Evolutionary conservation across 2,888 invertebrate species (phyloP).

Genomic region (Taenaris catops): DNA sequence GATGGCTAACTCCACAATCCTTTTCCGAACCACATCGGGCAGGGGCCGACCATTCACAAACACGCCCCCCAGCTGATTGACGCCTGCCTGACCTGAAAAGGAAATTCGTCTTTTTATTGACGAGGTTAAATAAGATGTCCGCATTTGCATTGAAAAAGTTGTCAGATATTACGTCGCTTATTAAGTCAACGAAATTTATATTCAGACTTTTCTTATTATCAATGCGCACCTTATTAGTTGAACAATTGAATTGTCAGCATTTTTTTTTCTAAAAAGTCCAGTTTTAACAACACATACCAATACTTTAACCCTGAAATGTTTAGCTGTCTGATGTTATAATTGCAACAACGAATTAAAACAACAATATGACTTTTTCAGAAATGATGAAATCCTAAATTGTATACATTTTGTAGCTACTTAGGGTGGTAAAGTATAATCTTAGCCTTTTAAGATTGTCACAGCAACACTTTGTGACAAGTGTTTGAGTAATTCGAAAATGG

Average conservation of each 20-base stretch:
- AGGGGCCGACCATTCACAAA: slow-evolving; percentile 98
- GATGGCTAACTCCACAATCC: slow-evolving; percentile 96
- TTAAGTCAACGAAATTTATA: slow-evolving; percentile 10
- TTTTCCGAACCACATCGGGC: slow-evolving; percentile 94
- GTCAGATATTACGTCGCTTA: slow-evolving; percentile 10
- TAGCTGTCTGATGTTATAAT: no score
- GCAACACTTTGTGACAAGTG: no score
- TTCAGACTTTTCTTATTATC: slow-evolving; percentile 3
- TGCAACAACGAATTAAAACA: no score
- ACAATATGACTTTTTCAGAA: no score
- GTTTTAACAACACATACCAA: no score
- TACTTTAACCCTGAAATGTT: no score
- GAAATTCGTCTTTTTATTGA: slow-evolving; percentile 12
- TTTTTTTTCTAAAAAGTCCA: no score
- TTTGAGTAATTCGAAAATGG: no score
- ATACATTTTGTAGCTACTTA: no score
- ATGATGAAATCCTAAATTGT: no score
- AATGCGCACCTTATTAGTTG: slow-evolving; percentile 6
- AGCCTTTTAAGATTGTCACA: no score
- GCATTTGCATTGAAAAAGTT: slow-evolving; percentile 11
- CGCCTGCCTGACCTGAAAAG: slow-evolving; percentile 94
- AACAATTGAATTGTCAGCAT: slow-evolving; percentile 7
- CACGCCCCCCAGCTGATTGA: slow-evolving; percentile 97
- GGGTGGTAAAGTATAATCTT: no score
- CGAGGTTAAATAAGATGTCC: slow-evolving; percentile 7